These are phyloP conservation scores for Danaus chrysippus DNA, from an alignment of 2,888 invertebrate species.

Conservation along the genomic window DNA sequence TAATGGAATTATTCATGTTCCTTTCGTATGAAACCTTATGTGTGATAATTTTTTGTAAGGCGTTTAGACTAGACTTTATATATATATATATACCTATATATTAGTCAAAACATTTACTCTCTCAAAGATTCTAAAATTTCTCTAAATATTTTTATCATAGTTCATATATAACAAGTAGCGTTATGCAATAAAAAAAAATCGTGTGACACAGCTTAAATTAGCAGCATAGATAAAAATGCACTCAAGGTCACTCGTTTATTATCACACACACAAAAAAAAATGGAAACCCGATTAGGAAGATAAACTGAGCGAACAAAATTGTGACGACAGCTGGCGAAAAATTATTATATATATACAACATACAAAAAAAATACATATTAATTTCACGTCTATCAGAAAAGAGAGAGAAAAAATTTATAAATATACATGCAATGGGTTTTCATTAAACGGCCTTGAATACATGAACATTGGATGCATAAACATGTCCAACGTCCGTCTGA, in stretches of 20 bases:
- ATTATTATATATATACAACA: too few species aligned
- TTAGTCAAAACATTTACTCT: too few species aligned
- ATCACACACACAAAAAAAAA: slow-evolving; percentile 46
- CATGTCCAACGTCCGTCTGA: slow-evolving; percentile 21
- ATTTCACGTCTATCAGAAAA: background rate
- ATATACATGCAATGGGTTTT: slow-evolving; percentile 10
- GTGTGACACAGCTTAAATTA: slow-evolving; percentile 8
- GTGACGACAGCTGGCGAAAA: background rate
- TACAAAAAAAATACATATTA: too few species aligned
- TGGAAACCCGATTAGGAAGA: slow-evolving; percentile 62
- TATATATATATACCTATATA: background rate
- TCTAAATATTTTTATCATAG: too few species aligned
- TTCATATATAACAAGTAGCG: too few species aligned
- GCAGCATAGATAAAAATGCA: slow-evolving; percentile 47
- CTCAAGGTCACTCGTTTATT: slow-evolving; percentile 59
- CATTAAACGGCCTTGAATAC: slow-evolving; percentile 20
- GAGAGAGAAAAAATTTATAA: background rate
- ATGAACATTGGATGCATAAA: slow-evolving; percentile 18
- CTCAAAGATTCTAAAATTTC: too few species aligned
- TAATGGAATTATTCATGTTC: background rate
- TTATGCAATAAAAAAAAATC: slow-evolving; percentile 1
- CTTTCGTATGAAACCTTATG: background rate
- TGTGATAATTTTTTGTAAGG: background rate
- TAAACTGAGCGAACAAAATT: slow-evolving; percentile 35
- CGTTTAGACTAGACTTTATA: background rate